These are phyloP conservation scores for Ophion ellenae DNA, from an alignment of 2,888 invertebrate species.

Conservation along the genomic window DNA sequence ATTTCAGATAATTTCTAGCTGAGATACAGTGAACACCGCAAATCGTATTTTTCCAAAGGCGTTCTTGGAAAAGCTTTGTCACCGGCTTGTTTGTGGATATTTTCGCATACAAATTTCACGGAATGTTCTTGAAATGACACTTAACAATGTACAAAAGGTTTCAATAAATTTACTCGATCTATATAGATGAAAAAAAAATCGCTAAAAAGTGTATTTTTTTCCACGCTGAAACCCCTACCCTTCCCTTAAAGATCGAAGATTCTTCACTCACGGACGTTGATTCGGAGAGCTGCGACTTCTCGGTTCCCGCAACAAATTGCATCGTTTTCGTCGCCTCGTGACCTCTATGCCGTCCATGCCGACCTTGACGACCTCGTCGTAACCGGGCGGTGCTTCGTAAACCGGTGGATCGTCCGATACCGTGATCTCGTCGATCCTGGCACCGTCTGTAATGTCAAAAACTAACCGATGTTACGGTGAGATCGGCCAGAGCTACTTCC, in stretches of 20 bases:
- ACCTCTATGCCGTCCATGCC: constrained; percentile 84
- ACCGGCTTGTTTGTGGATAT: too few relatives aligned
- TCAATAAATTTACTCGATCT: too few relatives aligned
- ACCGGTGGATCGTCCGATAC: constrained; percentile 87
- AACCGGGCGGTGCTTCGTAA: constrained; percentile 90
- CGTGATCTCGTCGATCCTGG: constrained; percentile 84
- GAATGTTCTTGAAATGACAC: too few relatives aligned
- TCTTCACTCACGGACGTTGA: constrained; percentile 76
- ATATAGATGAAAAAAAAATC: too few relatives aligned
- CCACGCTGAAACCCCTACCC: too few relatives aligned
- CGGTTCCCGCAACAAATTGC: constrained; percentile 62
- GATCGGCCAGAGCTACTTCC: constrained; percentile 51
- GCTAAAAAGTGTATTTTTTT: too few relatives aligned
- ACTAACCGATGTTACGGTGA: constrained; percentile 74
- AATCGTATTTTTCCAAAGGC: too few relatives aligned
- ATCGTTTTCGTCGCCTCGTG: constrained; percentile 73
- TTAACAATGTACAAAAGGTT: too few relatives aligned
- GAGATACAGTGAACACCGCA: too few relatives aligned
- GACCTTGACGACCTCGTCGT: constrained; percentile 88
- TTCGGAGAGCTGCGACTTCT: constrained; percentile 74
- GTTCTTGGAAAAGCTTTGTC: too few relatives aligned
- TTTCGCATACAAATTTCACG: too few relatives aligned
- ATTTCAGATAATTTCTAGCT: too few relatives aligned
- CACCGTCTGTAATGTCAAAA: constrained; percentile 82
- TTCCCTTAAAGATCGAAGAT: neutral